Base-by-base conservation (phyloP, 1,140 invertebrate species). In the Drosophila nigrodunni region DNA sequence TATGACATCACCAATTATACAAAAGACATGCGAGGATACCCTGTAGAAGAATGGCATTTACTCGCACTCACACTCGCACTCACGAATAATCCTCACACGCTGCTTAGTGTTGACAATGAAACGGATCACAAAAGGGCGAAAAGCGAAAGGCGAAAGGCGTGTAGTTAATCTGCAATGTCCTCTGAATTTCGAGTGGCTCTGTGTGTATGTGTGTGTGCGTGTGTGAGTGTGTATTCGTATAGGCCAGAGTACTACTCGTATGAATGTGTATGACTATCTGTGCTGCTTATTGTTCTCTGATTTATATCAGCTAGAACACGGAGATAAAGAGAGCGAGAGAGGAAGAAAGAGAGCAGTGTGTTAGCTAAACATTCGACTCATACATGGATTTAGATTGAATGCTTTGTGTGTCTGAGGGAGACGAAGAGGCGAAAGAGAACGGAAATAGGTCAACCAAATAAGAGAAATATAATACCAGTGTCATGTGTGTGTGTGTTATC, bases 1-100 rank as follows among this genome's bases (percentile, higher is more conserved):
- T 90, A 74, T 89, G 86, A 89, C 85, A 85, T 74, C 83, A 89
- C 74, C 85, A 89, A 89, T 89, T 88, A 88, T 74, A 85, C 80
- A 78, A 77, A 83, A 75, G 80, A 88, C 80, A 80, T 80, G 80
- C 70, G 65, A 78, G 58, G 54, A 62, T 37, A 43, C 43, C 59
- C 67, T 57, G 77, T 54, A 61, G 46, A 77, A 71, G 82, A 88
- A 88, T 87, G 77, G 57, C 59, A 75, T 54, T n/a, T 7, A 37
- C 39, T 11, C 39, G 4, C 52, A 37, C 39, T 11, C 39, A 3
- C 52, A 21, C 15, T 25, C 39, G 13, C 13, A 11, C 50, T 30
- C 25, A 37, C 30, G 65, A 76, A 69, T 88, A 88, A 88, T 90
- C 78, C 83, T 88, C 88, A 76, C 88, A 88, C 87, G 74, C 79